Conservation (phyloP, 2,113 vertebrate genomes). For the Microcebus lehilahytsara region DNA sequence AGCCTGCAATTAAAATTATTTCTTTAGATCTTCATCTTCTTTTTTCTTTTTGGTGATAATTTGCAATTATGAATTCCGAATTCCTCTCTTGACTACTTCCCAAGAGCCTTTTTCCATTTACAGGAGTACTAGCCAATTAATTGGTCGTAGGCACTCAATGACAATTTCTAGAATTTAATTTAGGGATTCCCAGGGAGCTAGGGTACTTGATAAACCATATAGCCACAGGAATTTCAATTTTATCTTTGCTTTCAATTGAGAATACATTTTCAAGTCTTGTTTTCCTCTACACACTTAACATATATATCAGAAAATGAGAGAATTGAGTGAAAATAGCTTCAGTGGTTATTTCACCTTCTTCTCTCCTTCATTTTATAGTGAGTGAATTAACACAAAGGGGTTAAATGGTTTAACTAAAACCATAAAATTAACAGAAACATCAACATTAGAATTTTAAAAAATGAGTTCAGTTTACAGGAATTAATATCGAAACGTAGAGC, state of each 20-base stretch:
- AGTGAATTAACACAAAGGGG: neutral
- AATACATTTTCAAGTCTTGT: neutral
- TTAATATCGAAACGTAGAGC: neutral
- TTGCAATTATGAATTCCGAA: constrained; percentile 29
- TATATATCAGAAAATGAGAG: neutral
- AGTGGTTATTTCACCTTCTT: neutral
- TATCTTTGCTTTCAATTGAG: neutral
- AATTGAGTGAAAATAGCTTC: constrained; percentile 1
- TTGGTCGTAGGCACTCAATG: neutral
- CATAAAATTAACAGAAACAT: neutral
- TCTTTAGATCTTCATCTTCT: neutral
- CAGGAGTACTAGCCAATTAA: constrained; percentile 41
- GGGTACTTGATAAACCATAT: neutral
- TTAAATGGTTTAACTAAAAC: neutral
- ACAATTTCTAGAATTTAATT: constrained; percentile 54
- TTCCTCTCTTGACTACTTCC: neutral
- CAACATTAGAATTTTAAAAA: neutral
- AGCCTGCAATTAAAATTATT: neutral
- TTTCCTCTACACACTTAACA: neutral
- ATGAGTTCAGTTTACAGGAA: neutral
- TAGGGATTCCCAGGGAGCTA: neutral
- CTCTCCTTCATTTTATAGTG: neutral
- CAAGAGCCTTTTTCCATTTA: neutral
- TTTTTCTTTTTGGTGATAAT: constrained; percentile 8
- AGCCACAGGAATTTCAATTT: constrained; percentile 19